Evolutionary conservation across 2,797 vertebrate species (phyloP).

Genomic region (Sebastolobus alascanus): DNA sequence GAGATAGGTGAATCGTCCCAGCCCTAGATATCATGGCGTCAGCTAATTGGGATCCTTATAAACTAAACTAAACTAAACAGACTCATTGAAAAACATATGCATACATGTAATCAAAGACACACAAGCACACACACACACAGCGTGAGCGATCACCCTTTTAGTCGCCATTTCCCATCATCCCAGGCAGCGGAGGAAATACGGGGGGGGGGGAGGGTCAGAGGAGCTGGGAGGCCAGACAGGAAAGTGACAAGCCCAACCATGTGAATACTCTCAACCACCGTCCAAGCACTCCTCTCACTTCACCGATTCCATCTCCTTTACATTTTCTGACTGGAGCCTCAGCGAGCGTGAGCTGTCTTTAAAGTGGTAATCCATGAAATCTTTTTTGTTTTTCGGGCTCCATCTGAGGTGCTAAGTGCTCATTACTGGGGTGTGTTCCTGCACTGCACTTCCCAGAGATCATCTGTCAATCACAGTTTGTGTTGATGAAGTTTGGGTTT

Average conservation of each 20-base stretch:
- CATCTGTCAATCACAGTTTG: constrained; percentile 49
- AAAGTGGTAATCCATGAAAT: constrained; percentile 51
- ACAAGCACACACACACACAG: not conserved
- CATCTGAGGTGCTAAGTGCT: constrained; percentile 42
- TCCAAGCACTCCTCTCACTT: constrained; percentile 52
- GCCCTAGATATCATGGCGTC: no score
- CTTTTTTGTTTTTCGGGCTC: not conserved
- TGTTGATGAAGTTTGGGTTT: constrained; percentile 48
- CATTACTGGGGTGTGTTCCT: constrained; percentile 51
- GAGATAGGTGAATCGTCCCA: no score
- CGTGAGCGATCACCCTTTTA: constrained; percentile 27
- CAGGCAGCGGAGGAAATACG: constrained; percentile 2
- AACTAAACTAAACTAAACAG: no score
- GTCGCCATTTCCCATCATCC: constrained; percentile 36
- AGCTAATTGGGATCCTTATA: no score
- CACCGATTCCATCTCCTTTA: constrained; percentile 39
- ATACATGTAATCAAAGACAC: constrained; percentile 19
- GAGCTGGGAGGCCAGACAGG: constrained; percentile 50
- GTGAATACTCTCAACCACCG: constrained; percentile 43
- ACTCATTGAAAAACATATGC: not conserved
- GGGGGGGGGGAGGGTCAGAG: constrained; percentile 4
- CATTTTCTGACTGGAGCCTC: constrained; percentile 33
- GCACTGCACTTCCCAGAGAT: constrained; percentile 38
- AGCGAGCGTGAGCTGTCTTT: constrained; percentile 22
- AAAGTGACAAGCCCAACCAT: constrained; percentile 58